Base-by-base conservation (phyloP, 2,113 vertebrate genomes). In the Hippocampus abdominalis region DNA sequence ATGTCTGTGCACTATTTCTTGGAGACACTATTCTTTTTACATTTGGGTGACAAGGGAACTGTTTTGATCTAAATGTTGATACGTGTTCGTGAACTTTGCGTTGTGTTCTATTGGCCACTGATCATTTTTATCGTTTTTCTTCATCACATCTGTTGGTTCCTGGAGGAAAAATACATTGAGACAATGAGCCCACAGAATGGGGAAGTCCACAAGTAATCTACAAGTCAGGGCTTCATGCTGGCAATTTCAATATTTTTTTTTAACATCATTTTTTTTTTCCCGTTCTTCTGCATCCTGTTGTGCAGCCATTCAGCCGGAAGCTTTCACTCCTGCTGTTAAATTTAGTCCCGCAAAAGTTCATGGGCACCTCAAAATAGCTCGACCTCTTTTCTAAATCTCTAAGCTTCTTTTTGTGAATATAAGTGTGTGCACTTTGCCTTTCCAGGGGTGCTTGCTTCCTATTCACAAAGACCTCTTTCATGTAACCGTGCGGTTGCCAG, bases 381-480 rank as follows among this genome's bases (percentile, higher is more conserved):
- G 64, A 70, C 66, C 64, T 48, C 49, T 63, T 59, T 11, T 48
- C 54, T 48, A 56, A 69, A 49, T 57, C 66, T 67, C 64, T 70
- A 46, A 73, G 78, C 74, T 48, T 53, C 70, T 64, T 72, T 63
- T 61, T 78, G 53, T 66, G 39, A 68, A 40, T 67, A 20, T 42
- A 63, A 51, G 68, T 62, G 54, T 21, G 8, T 42, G 16, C 27
- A 56, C 23, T 0, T 42, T 46, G 48, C 27, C 57, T 72, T 54
- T 57, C 60, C 66, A 13, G 20, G 75, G 36, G 25, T 3, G 51
- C 49, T 61, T 60, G 10, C 49, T 57, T 42, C 57, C 12, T 54
- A 18, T 46, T 48, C 11, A 4, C 46, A 21, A 64, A 72, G n/a
- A 63, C 59, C 53, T 32, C 46, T 68, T 57, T 76, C 44, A 39